Conservation (phyloP, 2,888 invertebrate species). For the Dicranocentrus wangi region DNA sequence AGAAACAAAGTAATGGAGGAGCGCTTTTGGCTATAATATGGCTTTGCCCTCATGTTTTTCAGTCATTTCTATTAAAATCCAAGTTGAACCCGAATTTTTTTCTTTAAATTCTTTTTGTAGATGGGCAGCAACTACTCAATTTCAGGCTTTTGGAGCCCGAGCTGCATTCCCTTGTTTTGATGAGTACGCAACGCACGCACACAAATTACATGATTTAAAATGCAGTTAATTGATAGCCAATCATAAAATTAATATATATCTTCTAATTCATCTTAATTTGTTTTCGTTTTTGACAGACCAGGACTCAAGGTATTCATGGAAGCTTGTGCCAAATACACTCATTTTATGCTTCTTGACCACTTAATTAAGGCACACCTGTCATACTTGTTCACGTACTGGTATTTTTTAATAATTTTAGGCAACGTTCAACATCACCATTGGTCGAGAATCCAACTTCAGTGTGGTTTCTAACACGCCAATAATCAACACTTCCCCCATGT, state of each 20-base stretch:
- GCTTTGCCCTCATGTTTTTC: too few relatives aligned
- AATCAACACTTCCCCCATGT: slow-evolving; percentile 52
- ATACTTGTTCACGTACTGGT: too few relatives aligned
- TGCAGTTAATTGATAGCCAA: background rate
- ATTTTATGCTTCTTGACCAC: background rate
- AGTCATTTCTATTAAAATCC: too few relatives aligned
- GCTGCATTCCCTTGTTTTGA: slow-evolving; percentile 76
- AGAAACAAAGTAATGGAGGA: slow-evolving; percentile 66
- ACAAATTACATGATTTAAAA: background rate
- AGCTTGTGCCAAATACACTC: background rate
- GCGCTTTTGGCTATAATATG: too few relatives aligned
- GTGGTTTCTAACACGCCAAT: slow-evolving; percentile 51
- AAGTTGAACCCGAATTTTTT: too few relatives aligned
- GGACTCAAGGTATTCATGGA: slow-evolving; percentile 21
- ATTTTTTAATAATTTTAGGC: slow-evolving; percentile 17
- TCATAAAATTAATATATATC: background rate
- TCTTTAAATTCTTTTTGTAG: too few relatives aligned
- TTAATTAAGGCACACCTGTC: background rate
- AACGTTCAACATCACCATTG: slow-evolving; percentile 57
- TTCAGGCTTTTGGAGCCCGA: slow-evolving; percentile 74
- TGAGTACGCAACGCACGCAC: slow-evolving; percentile 71
- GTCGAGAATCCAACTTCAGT: slow-evolving; percentile 48
- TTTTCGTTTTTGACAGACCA: slow-evolving; percentile 30
- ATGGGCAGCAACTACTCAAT: slow-evolving; percentile 75
- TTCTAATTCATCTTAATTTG: background rate